phyloP scores from a whole-genome alignment of 2,888 invertebrate genomes.

The Euphydryas editha region DNA sequence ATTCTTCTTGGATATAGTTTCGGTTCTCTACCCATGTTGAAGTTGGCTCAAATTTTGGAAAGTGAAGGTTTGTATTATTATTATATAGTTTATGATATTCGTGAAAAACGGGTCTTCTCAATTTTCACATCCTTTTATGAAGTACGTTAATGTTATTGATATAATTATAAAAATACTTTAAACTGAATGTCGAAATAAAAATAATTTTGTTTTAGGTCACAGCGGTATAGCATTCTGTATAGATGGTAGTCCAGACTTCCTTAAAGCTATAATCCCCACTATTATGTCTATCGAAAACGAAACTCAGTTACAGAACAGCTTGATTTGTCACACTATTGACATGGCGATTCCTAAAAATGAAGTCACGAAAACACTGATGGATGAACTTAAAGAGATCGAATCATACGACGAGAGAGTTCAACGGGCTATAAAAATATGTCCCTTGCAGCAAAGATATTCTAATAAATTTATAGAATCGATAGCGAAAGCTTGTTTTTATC shows the following conservation, averaged over 20 bases:
- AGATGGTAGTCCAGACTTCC: slow-evolving; percentile 91
- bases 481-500: slow-evolving; percentile 67
- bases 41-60: slow-evolving; percentile 89
- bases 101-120: neutral
- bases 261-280: slow-evolving; percentile 82
- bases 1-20: slow-evolving; percentile 89
- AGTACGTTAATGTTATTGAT: no score
- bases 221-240: slow-evolving; percentile 88
- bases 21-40: slow-evolving; percentile 50
- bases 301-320: slow-evolving; percentile 80
- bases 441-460: slow-evolving; percentile 67
- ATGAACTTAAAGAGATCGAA: slow-evolving; percentile 77
- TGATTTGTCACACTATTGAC: slow-evolving; percentile 83
- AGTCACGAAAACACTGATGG: slow-evolving; percentile 60
- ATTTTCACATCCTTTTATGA: no score
- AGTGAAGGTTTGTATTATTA: slow-evolving; percentile 69
- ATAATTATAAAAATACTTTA: no score
- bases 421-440: slow-evolving; percentile 65
- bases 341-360: slow-evolving; percentile 71
- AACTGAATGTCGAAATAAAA: no score
- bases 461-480: slow-evolving; percentile 58
- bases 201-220: slow-evolving; percentile 57
- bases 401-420: slow-evolving; percentile 84
- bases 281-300: slow-evolving; percentile 74
- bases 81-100: neutral